phyloP scores from a whole-genome alignment of 2,888 invertebrate species.

The Elysia crispata region DNA sequence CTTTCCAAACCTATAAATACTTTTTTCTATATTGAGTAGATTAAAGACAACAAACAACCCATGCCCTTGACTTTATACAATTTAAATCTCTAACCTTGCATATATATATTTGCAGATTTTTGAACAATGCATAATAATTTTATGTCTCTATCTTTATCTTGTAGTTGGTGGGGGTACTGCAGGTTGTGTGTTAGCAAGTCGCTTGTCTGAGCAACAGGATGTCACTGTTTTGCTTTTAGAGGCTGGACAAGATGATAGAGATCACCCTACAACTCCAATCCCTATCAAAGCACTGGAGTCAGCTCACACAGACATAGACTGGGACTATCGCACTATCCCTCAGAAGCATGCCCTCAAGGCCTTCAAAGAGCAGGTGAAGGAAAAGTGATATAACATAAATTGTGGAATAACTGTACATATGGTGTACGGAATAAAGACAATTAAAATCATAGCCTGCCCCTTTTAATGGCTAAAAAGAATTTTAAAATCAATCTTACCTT shows the following conservation, averaged over 20 bases:
- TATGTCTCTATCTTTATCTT: too few species aligned
- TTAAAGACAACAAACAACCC: too few species aligned
- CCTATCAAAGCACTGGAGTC: constrained; percentile 28
- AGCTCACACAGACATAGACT: constrained; percentile 61
- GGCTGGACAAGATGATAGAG: constrained; percentile 78
- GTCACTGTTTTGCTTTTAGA: constrained; percentile 77
- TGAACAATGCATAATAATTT: too few species aligned
- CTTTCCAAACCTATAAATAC: too few species aligned
- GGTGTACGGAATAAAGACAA: too few species aligned
- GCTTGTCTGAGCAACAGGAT: constrained; percentile 76
- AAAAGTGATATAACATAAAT: neutral
- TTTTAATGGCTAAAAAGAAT: too few species aligned
- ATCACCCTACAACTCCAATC: constrained; percentile 47
- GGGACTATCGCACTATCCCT: constrained; percentile 50
- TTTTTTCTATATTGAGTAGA: too few species aligned
- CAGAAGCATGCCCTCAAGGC: constrained; percentile 50
- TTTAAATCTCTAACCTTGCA: too few species aligned
- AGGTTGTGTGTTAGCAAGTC: constrained; percentile 79
- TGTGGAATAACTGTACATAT: too few species aligned
- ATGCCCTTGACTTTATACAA: too few species aligned
- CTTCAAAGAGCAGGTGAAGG: constrained; percentile 46
- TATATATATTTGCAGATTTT: too few species aligned
- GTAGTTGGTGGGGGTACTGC: constrained; percentile 79
- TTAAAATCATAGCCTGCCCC: too few species aligned
- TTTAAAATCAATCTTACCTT: neutral